These are phyloP conservation scores for Steatornis caripensis DNA, from an alignment of 2,113 vertebrate species.

Conservation along the genomic window DNA sequence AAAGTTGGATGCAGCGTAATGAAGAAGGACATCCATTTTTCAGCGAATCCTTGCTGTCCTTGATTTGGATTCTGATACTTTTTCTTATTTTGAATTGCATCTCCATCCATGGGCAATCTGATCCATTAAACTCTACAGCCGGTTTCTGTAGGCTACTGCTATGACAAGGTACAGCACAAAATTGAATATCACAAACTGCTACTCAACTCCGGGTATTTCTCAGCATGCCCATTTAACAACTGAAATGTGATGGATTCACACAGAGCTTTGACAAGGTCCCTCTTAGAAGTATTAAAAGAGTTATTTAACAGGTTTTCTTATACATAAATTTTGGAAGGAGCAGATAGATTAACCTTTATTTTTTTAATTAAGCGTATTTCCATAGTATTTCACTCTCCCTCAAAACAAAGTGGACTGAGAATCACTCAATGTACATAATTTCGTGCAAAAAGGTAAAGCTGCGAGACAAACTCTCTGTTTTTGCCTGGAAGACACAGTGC, in stretches of 20 bases:
- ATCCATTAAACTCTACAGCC: not conserved
- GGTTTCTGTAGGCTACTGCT: not conserved
- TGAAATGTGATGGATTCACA: not conserved
- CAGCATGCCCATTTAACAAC: not conserved
- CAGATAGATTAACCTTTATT: not conserved
- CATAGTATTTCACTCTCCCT: not conserved
- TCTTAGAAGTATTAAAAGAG: not conserved
- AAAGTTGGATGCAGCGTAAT: not conserved
- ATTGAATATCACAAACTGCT: not conserved
- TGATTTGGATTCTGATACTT: conserved; percentile 11
- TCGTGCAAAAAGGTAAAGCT: not conserved
- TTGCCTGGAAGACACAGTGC: not conserved
- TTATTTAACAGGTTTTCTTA: not conserved
- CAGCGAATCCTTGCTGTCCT: not conserved
- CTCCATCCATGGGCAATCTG: not conserved
- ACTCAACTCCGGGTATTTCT: not conserved
- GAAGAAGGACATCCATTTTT: conserved; percentile 25
- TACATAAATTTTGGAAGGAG: not conserved
- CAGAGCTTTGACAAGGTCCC: not conserved
- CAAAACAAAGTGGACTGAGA: not conserved
- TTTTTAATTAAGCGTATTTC: not conserved
- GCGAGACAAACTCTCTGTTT: not conserved
- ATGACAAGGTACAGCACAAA: not conserved
- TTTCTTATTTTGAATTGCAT: not conserved
- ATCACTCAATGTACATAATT: not conserved